Base-by-base conservation (phyloP, 2,113 vertebrate species). In the Otolemur garnettii region DNA sequence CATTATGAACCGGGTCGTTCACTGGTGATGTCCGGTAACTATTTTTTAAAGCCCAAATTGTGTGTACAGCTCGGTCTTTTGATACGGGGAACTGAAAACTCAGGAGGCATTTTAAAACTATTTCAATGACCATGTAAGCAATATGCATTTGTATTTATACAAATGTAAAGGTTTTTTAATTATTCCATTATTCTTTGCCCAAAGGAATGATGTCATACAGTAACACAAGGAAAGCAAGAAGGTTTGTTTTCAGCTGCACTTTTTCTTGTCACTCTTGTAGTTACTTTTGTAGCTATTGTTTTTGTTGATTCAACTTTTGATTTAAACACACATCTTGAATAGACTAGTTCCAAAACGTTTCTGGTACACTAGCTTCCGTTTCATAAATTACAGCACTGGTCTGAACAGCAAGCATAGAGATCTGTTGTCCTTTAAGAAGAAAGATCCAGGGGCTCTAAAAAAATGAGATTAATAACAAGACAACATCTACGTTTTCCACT, bases 251-350 rank as follows among this genome's bases (percentile, higher is more conserved):
- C 26, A 53, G 42, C 33, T 80, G 60, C 85, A 19, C 81, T 13
- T 86, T 89, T 78, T 85, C 15, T 62, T 72, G n/a, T 18, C 81
- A n/a, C 33, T 85, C 42, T 69, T 38, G 13, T 50, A 50, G 45
- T 42, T 66, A 22, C 0, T 78, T 1, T 33, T 83, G 45, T 45
- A 10, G 42, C 55, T 57, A 35, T 14, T 74, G 9, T 57, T 69
- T 28, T 80, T 62, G 79, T 42, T 87, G 5, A 72, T 85, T 87
- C 35, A 78, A 75, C 19, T 96, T 96, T 81, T 50, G 83, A 91
- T 24, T 78, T 50, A 78, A 85, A 6, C 10, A 55, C 53, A 21
- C 60, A 78, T 95, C 60, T 86, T 97, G 42, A 69, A 57, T 28
- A 21, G 4, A 45, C 60, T 53, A 88, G 35, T 71, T 94, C 42